A percentile compares a stretch with the other conserved stretches of the same genome.
Evolutionary conservation across 2,113 vertebrate species (phyloP).

Genomic region (Tylochromis polylepis): DNA sequence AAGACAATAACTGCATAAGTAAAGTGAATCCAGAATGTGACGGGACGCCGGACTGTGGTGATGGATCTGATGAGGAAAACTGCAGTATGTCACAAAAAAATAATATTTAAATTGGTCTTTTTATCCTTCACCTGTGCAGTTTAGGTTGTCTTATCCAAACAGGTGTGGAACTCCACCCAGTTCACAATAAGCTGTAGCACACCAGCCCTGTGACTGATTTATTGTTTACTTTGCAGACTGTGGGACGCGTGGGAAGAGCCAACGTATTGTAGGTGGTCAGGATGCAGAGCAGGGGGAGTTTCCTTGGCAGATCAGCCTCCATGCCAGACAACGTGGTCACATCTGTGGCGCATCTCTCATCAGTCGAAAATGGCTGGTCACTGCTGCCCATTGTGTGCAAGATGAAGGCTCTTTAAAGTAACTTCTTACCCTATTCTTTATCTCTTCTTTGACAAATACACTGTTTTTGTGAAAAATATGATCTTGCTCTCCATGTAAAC

Average conservation of each 20-base stretch:
- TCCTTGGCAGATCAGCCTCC: constrained; percentile 97
- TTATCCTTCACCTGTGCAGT: neutral
- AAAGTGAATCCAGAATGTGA: constrained; percentile 88
- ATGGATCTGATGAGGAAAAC: constrained; percentile 81
- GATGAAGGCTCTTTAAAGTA: constrained; percentile 73
- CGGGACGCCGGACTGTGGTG: constrained; percentile 74
- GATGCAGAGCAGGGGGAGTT: constrained; percentile 81
- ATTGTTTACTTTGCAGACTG: constrained; percentile 72
- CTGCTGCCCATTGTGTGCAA: constrained; percentile 88
- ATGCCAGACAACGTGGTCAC: constrained; percentile 71
- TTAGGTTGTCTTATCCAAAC: neutral
- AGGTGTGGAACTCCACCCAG: neutral
- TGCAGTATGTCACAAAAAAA: constrained; percentile 73
- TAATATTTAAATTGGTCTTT: neutral
- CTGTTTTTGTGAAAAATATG: neutral
- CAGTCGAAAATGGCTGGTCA: constrained; percentile 82
- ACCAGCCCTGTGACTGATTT: neutral
- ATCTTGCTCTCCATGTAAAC: neutral
- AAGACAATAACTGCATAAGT: constrained; percentile 72
- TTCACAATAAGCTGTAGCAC: neutral
- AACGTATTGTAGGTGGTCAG: constrained; percentile 88
- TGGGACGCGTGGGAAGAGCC: constrained; percentile 71
- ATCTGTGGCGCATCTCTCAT: constrained; percentile 88
- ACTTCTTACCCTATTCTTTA: neutral
- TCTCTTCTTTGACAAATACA: neutral